Evolutionary conservation across 2,888 invertebrate species (phyloP).

Genomic region (Cybosia mesomella): DNA sequence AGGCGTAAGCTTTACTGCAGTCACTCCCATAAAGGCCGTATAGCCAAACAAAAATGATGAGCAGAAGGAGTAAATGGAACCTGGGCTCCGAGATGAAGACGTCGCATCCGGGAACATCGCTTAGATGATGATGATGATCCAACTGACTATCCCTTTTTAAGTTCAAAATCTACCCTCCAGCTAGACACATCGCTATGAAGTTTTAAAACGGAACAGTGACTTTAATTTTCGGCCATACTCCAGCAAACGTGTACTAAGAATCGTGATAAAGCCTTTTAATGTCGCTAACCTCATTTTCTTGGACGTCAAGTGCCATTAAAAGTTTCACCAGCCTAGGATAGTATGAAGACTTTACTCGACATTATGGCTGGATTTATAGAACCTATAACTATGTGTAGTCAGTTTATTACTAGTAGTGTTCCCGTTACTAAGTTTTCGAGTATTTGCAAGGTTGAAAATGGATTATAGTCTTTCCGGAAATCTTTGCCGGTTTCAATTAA

Average conservation of each 20-base stretch:
- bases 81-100: too few species aligned
- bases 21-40: too few species aligned
- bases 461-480: neutral
- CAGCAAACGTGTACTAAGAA: slow-evolving; percentile 55
- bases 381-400: slow-evolving; percentile 33
- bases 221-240: slow-evolving; percentile 32
- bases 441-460: slow-evolving; percentile 1
- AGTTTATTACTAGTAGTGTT: slow-evolving; percentile 53
- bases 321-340: slow-evolving; percentile 68
- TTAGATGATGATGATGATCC: too few species aligned
- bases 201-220: slow-evolving; percentile 40
- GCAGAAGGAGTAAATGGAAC: too few species aligned
- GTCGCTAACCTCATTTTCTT: slow-evolving; percentile 70
- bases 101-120: too few species aligned
- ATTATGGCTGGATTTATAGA: slow-evolving; percentile 62
- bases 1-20: too few species aligned
- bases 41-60: too few species aligned
- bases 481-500: too few species aligned
- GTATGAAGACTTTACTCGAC: slow-evolving; percentile 49
- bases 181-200: neutral
- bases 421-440: neutral
- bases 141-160: too few species aligned
- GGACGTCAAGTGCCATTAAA: slow-evolving; percentile 76
- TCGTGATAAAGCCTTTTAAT: slow-evolving; percentile 70
- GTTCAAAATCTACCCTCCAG: neutral